These are phyloP conservation scores for Hesperia comma DNA, from an alignment of 2,888 invertebrate genomes.

Conservation along the genomic window DNA sequence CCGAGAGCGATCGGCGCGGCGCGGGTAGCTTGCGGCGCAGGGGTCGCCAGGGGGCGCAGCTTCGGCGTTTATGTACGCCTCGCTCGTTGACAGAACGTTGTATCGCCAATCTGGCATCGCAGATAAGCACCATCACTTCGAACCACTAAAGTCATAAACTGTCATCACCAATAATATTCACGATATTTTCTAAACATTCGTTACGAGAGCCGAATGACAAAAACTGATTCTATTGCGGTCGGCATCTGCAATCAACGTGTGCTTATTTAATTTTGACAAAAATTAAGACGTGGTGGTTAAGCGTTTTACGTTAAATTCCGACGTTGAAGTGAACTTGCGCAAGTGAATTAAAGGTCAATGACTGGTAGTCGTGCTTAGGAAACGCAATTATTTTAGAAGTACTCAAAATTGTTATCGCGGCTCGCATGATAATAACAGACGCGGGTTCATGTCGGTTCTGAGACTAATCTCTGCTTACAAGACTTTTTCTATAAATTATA, in stretches of 20 bases:
- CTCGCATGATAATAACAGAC: conserved; percentile 74
- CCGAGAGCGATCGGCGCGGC: conserved; percentile 79
- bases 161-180: conserved; percentile 27
- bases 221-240: conserved; percentile 59
- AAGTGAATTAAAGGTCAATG: conserved; percentile 68
- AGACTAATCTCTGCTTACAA: conserved; percentile 21
- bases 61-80: conserved; percentile 74
- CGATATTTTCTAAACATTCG: conserved; percentile 37
- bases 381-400: conserved; percentile 77
- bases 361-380: conserved; percentile 75
- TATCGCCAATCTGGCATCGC: conserved; percentile 83
- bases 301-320: conserved; percentile 29
- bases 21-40: conserved; percentile 79
- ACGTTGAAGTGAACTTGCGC: conserved; percentile 42
- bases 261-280: background rate
- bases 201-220: conserved; percentile 50
- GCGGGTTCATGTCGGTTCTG: conserved; percentile 63
- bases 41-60: conserved; percentile 65
- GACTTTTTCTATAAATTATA: conserved; percentile 21
- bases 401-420: conserved; percentile 74
- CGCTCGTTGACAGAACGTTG: conserved; percentile 82
- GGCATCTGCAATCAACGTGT: conserved; percentile 59
- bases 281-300: conserved; percentile 29
- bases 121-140: conserved; percentile 72
- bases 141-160: conserved; percentile 48